phyloP scores from a whole-genome alignment of 92 coral and sea anemone species.

The Paragorgia papillata region DNA sequence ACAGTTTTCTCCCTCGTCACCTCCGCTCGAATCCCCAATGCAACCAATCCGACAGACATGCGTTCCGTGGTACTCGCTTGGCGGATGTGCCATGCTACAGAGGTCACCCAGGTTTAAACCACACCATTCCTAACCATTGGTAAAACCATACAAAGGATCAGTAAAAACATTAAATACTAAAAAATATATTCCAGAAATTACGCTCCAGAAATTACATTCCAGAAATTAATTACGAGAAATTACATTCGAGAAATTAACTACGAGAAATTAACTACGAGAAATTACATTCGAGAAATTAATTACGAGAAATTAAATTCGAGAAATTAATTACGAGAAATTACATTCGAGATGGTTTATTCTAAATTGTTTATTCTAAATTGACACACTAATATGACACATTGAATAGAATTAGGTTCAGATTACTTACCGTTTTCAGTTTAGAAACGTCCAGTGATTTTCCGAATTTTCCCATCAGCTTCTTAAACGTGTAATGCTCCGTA shows the following conservation, averaged over 20 bases:
- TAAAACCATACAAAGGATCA: background rate
- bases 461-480: slow-evolving; percentile 74
- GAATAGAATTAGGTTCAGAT: too few relatives aligned
- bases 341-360: too few relatives aligned
- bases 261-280: too few relatives aligned
- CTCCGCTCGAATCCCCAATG: slow-evolving; percentile 88
- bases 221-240: too few relatives aligned
- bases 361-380: too few relatives aligned
- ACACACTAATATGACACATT: too few relatives aligned
- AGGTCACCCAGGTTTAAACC: slow-evolving; percentile 92
- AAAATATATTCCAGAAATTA: background rate
- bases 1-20: slow-evolving; percentile 76
- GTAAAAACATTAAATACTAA: background rate
- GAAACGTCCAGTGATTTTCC: slow-evolving; percentile 90
- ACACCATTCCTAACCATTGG: slow-evolving; percentile 82
- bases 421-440: slow-evolving; percentile 83
- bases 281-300: too few relatives aligned
- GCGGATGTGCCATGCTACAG: slow-evolving; percentile 83
- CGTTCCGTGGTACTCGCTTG: slow-evolving; percentile 90
- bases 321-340: too few relatives aligned
- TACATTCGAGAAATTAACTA: too few relatives aligned
- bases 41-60: slow-evolving; percentile 95
- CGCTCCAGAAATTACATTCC: too few relatives aligned
- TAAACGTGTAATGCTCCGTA: slow-evolving; percentile 80
- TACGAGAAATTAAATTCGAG: too few relatives aligned